A percentile compares a stretch with the other conserved stretches of the same genome.
phyloP scores from a whole-genome alignment of 2,797 vertebrate species.

The Oreochromis grahami region DNA sequence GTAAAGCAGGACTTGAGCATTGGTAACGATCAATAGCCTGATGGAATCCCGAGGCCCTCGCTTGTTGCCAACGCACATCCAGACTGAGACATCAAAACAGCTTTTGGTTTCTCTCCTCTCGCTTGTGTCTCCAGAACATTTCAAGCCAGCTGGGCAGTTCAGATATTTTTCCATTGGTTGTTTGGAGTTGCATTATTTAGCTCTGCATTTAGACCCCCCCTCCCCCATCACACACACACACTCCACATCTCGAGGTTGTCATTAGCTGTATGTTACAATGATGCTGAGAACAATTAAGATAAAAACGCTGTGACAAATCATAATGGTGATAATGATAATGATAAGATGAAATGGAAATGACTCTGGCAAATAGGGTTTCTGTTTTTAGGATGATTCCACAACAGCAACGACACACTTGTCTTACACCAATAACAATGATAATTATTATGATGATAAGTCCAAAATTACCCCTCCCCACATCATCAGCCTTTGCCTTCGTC shows the following conservation, averaged over 20 bases:
- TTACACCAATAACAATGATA: constrained; percentile 32
- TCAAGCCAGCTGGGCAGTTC: constrained; percentile 29
- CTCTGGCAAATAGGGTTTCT: constrained; percentile 34
- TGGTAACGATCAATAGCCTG: constrained; percentile 63
- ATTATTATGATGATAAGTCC: constrained; percentile 7
- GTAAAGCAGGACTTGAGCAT: constrained; percentile 59
- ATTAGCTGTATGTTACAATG: constrained; percentile 50
- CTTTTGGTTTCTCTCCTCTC: constrained; percentile 34
- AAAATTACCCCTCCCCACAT: neutral
- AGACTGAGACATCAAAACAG: constrained; percentile 63
- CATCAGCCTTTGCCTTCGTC: neutral
- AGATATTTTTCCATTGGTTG: constrained; percentile 5
- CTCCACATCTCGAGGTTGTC: constrained; percentile 43
- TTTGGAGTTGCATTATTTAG: constrained; percentile 51
- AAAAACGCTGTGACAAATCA: constrained; percentile 51
- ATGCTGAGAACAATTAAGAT: constrained; percentile 53
- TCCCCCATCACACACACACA: neutral
- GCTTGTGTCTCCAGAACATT: constrained; percentile 19
- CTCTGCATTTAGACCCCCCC: neutral
- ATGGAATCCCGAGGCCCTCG: constrained; percentile 49
- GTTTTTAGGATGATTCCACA: constrained; percentile 24
- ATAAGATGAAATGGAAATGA: constrained; percentile 54
- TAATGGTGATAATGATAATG: constrained; percentile 56
- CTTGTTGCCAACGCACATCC: constrained; percentile 37
- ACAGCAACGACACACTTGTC: constrained; percentile 6